phyloP scores from a whole-genome alignment of 2,888 invertebrate genomes.

The Euspilapteryx auroguttella region DNA sequence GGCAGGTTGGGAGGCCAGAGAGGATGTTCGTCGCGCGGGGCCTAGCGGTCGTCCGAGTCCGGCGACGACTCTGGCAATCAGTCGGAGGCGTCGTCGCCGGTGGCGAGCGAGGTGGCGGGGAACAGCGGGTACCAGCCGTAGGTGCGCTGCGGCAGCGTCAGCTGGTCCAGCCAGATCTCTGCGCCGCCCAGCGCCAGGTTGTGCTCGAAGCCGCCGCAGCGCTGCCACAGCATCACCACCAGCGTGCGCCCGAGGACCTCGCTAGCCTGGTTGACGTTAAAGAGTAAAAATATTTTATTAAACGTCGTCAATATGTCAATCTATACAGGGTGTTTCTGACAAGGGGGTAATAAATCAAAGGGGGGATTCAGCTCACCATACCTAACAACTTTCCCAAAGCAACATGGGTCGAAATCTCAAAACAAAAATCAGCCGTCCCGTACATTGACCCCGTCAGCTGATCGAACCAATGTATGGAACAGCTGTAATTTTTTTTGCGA shows the following conservation, averaged over 20 bases:
- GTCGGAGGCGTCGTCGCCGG: slow-evolving; percentile 50
- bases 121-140: slow-evolving; percentile 92
- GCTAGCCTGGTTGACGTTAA: slow-evolving; percentile 46
- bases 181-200: slow-evolving; percentile 80
- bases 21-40: too few species aligned
- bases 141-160: slow-evolving; percentile 78
- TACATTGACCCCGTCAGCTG: too few species aligned
- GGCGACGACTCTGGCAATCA: slow-evolving; percentile 59
- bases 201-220: slow-evolving; percentile 85
- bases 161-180: slow-evolving; percentile 80
- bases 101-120: slow-evolving; percentile 81
- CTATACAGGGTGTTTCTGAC: too few species aligned
- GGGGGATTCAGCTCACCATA: too few species aligned
- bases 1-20: background rate
- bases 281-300: too few species aligned
- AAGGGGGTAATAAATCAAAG: too few species aligned
- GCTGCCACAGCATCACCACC: slow-evolving; percentile 91
- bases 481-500: too few species aligned
- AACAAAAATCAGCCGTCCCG: too few species aligned
- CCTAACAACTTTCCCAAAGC: too few species aligned
- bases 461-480: too few species aligned
- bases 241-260: slow-evolving; percentile 80
- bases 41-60: slow-evolving; percentile 40
- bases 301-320: too few species aligned
- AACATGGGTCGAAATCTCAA: too few species aligned